Evolutionary conservation across 2,888 invertebrate genomes (phyloP), one percentile per base, ranked within the genome.

Genomic region (Flabesymbios commensalis): DNA sequence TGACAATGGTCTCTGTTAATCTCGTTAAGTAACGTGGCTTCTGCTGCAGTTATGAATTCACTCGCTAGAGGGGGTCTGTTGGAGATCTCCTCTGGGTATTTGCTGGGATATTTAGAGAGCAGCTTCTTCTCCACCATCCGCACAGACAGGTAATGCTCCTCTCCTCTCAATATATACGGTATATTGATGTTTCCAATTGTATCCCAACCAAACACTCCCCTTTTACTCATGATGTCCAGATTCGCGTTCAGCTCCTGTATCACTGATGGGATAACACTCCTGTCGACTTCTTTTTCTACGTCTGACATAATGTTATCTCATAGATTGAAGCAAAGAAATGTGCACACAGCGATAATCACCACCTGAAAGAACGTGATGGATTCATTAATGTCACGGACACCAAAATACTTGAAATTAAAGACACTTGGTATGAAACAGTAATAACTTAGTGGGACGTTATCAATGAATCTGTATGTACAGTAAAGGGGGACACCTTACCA

Each of bases 1-100:
- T 94, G 94, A 84, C 94, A 94, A 79, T 96, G 96, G 80, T 90
- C 90, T 68, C 88, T 87, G 83, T 96, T 97, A 72, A 96, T 94
- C 83, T 96, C 95, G 75, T 93, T 94, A 49, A 96, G 86, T 24
- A 96, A 86, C 69, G 91, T 88, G 55, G 93, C 91, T 84, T 97
- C 96, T 0, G 90, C 88, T 69, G 93, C 92, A 0, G 94, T 94
- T 70, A 95, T 92, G 81, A 93, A 95, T 83, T 93, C 94, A 85
- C 94, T 94, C 71, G 92, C 88, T 72, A 96, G 91, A 80, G 94
- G 93, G 56, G 94, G 87, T 79, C 90, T 91, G 80, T 89, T 91
- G 76, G 94, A 88, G 84, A 93, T 92, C 84, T 93, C 93, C 80
- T 92, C 91, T 28, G 94, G 86, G 57, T 82, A 78, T 3, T 75